Base-by-base conservation (phyloP, 2,113 vertebrate genomes). In the Rhabdomys dilectus region DNA sequence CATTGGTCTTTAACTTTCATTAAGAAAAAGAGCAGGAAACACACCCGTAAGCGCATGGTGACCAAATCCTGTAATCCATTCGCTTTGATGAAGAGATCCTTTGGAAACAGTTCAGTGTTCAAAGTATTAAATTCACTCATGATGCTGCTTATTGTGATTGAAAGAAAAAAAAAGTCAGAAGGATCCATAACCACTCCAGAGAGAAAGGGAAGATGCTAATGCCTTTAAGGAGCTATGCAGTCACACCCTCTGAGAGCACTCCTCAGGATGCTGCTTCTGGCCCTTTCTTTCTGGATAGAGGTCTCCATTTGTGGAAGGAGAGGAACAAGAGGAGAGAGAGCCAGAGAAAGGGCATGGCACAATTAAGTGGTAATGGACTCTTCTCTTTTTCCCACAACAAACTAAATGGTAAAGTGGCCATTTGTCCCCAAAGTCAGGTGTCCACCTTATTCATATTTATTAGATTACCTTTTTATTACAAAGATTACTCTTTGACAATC, bases 1-100 rank as follows among this genome's bases (percentile, higher is more conserved):
- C 90, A 87, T 58, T 89, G 91, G 64, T 93, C 75, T 80, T 97
- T 91, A 94, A 97, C 94, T 89, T 45, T 96, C 58, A 73, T 89
- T 96, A 94, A 93, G 92, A 95, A 85, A 97, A 64, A 96, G 45
- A 58, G 70, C 95, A 84, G 95, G 96, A 97, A 97, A 68, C 66
- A 42, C 92, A 93, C 87, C 77, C 0, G 1, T 31, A 82, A 87
- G 66, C 53, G 51, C 93, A 62, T 80, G 89, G 62, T 42, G 60
- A 26, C 29, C 60, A 88, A 95, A 51, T 48, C 64, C 68, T 31
- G 36, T 78, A 29, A 80, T 48, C 92, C 95, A 96, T 98, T 97
- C 93, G 94, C 78, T 78, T 88, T 60, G 96, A 95, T 93, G 94
- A 91, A 90, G 91, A 16, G 26, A 95, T 80, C 75, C 95, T 94